Evolutionary conservation across 1,140 invertebrate genomes (phyloP).

Genomic region (Temnothorax curvispinosus): DNA sequence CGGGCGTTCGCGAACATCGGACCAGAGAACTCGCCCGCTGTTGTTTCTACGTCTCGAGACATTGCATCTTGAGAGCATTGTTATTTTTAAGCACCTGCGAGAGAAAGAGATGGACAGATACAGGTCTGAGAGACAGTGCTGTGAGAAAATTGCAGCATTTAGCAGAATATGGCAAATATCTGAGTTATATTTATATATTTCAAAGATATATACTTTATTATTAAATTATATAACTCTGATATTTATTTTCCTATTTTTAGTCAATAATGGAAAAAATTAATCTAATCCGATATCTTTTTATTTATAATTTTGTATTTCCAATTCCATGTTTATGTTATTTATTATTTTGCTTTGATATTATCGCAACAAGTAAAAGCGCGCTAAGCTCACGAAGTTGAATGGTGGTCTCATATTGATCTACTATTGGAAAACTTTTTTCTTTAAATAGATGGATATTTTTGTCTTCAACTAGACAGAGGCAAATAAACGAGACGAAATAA

Average conservation of each 20-base stretch:
- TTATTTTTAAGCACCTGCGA: constrained; percentile 12
- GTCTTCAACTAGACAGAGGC: neutral
- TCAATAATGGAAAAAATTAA: neutral
- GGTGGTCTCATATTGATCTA: constrained; percentile 16
- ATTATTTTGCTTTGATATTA: neutral
- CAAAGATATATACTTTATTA: neutral
- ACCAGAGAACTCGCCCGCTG: constrained; percentile 4
- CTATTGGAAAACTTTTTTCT: constrained; percentile 6
- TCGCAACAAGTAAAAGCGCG: neutral
- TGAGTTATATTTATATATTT: neutral
- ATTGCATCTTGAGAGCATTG: neutral
- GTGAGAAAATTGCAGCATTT: neutral
- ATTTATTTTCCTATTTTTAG: neutral
- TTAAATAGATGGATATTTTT: constrained; percentile 37
- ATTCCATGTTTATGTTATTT: neutral
- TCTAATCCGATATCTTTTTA: neutral
- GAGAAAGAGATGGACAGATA: neutral
- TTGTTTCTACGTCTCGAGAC: constrained; percentile 27
- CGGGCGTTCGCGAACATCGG: constrained; percentile 11
- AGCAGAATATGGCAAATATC: neutral
- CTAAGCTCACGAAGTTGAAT: neutral
- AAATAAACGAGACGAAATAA: neutral
- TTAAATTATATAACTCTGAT: neutral
- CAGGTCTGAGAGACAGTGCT: neutral
- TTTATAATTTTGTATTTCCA: neutral